Base-by-base conservation (phyloP, 2,888 invertebrate genomes). In the Drosophila longiperda region DNA sequence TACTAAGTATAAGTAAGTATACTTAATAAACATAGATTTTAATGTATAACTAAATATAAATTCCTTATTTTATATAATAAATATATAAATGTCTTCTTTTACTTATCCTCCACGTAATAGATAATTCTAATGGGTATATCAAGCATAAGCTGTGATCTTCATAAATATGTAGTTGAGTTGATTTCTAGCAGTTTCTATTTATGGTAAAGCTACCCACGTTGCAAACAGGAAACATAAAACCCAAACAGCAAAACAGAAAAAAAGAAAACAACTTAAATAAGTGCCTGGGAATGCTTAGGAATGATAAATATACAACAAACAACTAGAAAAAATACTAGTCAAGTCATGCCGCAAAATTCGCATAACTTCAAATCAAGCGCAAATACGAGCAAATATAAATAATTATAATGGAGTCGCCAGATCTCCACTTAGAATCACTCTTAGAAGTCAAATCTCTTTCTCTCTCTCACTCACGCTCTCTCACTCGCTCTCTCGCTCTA, bases 351-450 rank as follows among this genome's bases (percentile, higher is more conserved):
- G 58, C 52, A 50, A 60, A 50, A 60, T 55, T 73, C 69, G 48
- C 85, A 90, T 90, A 88, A 90, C 79, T 86, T 75, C 76, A 86
- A 90, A 86, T 90, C 73, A 90, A 77, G 75, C 65, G 48, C 58
- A 59, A 70, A 74, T 75, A 55, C 54, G 26, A 54, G 29, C 38
- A 64, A 23, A 67, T 75, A 83, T 88, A 75, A 88, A 86, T 87
- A 78, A 75, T 66, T 38, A 59, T 71, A 80, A 80, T 83, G 77
- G 66, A 79, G 78, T 62, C 66, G 45, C 20, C 42, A 63, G 66
- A 76, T 80, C 72, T 77, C 75, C 66, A 73, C 52, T 49, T 76
- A 80, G 62, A 78, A 63, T 63, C 66, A 64, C 58, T 66, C 52
- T 73, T 66, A 78, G 81, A 61, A 69, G 61, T 38, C 59, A 61